phyloP scores from a whole-genome alignment of 2,113 vertebrate genomes.

The Madoqua kirkii region DNA sequence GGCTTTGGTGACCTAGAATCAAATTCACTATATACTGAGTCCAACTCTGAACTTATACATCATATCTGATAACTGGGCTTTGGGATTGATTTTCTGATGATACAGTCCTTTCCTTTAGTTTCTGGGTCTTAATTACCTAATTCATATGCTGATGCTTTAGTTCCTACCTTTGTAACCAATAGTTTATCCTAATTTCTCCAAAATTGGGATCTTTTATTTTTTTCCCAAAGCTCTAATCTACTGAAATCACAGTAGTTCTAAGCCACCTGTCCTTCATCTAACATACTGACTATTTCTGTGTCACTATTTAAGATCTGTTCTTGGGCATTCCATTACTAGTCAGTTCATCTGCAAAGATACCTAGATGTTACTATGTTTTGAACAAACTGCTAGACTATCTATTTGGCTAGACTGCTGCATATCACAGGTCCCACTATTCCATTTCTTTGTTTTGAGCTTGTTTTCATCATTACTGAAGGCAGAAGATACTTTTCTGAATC shows the following conservation, averaged over 20 bases:
- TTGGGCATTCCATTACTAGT: neutral
- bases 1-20: neutral
- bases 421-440: neutral
- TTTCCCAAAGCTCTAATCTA: neutral
- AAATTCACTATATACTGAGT: neutral
- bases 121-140: neutral
- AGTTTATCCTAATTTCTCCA: neutral
- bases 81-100: neutral
- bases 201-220: neutral
- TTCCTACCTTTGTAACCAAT: neutral
- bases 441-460: neutral
- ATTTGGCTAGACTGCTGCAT: neutral
- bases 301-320: neutral
- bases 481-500: neutral
- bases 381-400: neutral
- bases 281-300: neutral
- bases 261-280: neutral
- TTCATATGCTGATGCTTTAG: neutral
- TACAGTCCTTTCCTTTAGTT: neutral
- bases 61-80: neutral
- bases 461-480: neutral
- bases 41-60: neutral
- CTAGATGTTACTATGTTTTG: neutral
- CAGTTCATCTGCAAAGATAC: neutral
- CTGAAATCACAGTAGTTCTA: neutral